Evolutionary conservation across 2,888 invertebrate species (phyloP), one percentile per base, ranked within the genome.

Genomic region (Chloromyia formosa): DNA sequence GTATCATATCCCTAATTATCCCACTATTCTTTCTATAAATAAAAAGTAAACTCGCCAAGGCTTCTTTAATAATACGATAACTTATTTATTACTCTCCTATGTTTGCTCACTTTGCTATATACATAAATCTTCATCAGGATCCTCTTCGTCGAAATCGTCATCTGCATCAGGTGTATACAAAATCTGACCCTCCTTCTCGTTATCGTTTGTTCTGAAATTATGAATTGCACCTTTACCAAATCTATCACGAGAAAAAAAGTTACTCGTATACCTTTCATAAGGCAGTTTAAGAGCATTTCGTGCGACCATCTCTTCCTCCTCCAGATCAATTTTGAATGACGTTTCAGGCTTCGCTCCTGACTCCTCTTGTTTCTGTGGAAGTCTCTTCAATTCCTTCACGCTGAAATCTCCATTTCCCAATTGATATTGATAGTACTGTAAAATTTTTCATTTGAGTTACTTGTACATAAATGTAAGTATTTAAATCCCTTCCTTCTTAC

Each of bases 141-240:
- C 94, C 85, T 94, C 94, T 81, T 93, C 94, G 81, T 94, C 94
- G 87, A 93, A 91, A 82, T 94, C 94, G 83, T 94, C 94, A 1
- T 89, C 88, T 73, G 90, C 90, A 84, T 94, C 94, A 10, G 93
- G 92, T 78, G 91, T 88, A 81, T 94, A 94, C 79, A 90, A 88
- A 45, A 94, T 92, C 81, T 89, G 89, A 56, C 90, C 89, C 76
- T 88, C 88, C 0, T 87, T 86, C 74, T 87, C 84, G 77, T 87
- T 86, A 78, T n/a, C n/a, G n/a, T 87, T 87, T 7, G 53, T 53
- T 18, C 62, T 61, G 12, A 1, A 53, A 61, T 10, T 14, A 4
- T 49, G n/a, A n/a, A 56, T 18, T 22, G 22, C 14, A 45, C 14
- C 14, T 45, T 45, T 45, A 45, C 9, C 9, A n/a, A n/a, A n/a